These are phyloP conservation scores for Lucilia sericata DNA, from an alignment of 1,140 invertebrate species.

Conservation along the genomic window DNA sequence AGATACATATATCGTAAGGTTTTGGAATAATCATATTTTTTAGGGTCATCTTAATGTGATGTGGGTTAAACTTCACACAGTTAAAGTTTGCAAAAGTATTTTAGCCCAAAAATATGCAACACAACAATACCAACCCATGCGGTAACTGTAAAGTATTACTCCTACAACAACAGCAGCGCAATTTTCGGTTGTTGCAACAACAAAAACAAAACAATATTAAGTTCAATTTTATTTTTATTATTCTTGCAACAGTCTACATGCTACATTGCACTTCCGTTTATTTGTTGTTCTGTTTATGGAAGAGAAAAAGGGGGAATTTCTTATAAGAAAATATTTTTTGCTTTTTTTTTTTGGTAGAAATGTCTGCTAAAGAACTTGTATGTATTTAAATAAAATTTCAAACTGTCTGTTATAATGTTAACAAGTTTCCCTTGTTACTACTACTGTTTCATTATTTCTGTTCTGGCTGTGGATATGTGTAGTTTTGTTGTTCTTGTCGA, in stretches of 20 bases:
- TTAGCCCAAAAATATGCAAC: not conserved
- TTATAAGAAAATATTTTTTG: not conserved
- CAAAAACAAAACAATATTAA: not conserved
- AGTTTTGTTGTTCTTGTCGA: not conserved
- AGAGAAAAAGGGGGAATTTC: not conserved
- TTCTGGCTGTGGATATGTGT: too few species aligned
- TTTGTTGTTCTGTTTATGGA: not conserved
- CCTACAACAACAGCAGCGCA: not conserved
- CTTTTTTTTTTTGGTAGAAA: too few species aligned
- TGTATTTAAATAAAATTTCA: conserved; percentile 2
- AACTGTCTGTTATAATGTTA: conserved; percentile 14
- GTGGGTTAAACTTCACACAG: not conserved
- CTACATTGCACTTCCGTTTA: conserved; percentile 10
- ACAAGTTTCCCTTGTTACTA: not conserved
- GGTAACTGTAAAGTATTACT: not conserved
- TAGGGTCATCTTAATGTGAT: not conserved
- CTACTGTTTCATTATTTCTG: not conserved
- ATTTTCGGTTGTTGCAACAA: not conserved
- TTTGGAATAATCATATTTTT: too few species aligned
- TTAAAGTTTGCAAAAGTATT: conserved; percentile 3
- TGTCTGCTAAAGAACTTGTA: conserved; percentile 13
- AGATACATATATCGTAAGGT: too few species aligned
- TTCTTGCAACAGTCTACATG: not conserved
- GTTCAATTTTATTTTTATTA: not conserved
- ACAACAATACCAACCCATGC: not conserved